Evolutionary conservation across 2,113 vertebrate genomes (phyloP), one percentile per base, ranked within the genome.

Genomic region (Heloderma charlesbogerti): DNA sequence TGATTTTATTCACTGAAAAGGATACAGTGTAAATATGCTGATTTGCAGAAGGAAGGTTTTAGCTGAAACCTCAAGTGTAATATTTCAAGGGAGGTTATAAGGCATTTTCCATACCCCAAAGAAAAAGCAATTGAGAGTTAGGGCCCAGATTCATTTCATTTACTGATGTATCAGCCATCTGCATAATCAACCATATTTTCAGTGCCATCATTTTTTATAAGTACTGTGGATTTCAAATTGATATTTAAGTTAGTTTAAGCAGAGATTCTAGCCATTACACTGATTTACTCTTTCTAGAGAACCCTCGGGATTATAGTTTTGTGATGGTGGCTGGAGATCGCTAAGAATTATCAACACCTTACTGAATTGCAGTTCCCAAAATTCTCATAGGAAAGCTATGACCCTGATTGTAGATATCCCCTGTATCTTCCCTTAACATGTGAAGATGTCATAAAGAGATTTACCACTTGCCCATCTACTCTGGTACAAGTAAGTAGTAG

Each of bases 1-100:
- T 89, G 22, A 90, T 77, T 89, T 80, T 86, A 71, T 78, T n/a
- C 54, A 34, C n/a, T 84, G 74, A 22, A 80, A 82, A 34, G 12
- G 34, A 66, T 75, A 48, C 6, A 51, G 13, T 16, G 34, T 40
- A 81, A 91, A 71, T 86, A 79, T 81, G 69, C 4, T 13, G 29
- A 13, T 31, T 43, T 78, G 40, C 34, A 63, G 43, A 71, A 83
- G 86, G 40, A 67, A 12, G 2, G 0, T 0, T 69, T 92, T 79
- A 71, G 10, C 27, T 77, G 18, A 84, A 63, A 37, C 83, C 10
- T 54, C 79, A 3, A 71, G 45, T n/a, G 43, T 1, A 69, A 79
- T 84, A 60, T 87, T 87, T 60, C 12, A 86, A 66, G 27, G 18
- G 3, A 74, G 40, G 31, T 51, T 86, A 22, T 63, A 51, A 43